phyloP scores from a whole-genome alignment of 2,797 vertebrate genomes.

The Periophthalmus magnuspinnatus region DNA sequence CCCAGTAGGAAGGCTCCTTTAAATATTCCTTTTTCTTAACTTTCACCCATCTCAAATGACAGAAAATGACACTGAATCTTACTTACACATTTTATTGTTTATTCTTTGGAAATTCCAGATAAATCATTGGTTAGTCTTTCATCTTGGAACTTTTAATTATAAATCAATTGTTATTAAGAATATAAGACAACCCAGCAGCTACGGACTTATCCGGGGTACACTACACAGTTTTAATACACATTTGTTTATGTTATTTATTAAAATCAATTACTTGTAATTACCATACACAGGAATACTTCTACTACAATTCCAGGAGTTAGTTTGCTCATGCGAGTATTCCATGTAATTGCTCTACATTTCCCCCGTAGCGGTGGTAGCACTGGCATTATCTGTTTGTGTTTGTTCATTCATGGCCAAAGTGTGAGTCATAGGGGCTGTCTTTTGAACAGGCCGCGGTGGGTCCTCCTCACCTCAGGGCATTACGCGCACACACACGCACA shows the following conservation, averaged over 20 bases:
- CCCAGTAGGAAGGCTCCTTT: too few species aligned
- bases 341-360: slow-evolving; percentile 30
- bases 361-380: slow-evolving; percentile 35
- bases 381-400: slow-evolving; percentile 60
- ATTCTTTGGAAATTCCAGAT: too few species aligned
- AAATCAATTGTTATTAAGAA: neutral
- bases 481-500: slow-evolving; percentile 38
- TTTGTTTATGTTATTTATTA: slow-evolving; percentile 24
- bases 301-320: slow-evolving; percentile 42
- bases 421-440: slow-evolving; percentile 61
- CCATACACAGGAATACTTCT: slow-evolving; percentile 40
- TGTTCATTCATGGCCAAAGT: slow-evolving; percentile 68
- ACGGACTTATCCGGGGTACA: neutral
- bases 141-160: neutral
- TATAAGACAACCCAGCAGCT: neutral
- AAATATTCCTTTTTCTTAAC: too few species aligned
- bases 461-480: slow-evolving; percentile 56
- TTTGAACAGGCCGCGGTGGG: slow-evolving; percentile 52
- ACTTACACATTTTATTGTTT: too few species aligned
- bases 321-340: slow-evolving; percentile 54
- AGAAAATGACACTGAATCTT: too few species aligned
- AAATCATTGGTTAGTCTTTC: too few species aligned
- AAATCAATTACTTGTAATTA: slow-evolving; percentile 57
- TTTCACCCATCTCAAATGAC: too few species aligned
- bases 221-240: slow-evolving; percentile 47